A percentile compares a stretch with the other conserved stretches of the same genome.
Conservation (phyloP, 2,888 invertebrate genomes). For the Cryptus armator region DNA sequence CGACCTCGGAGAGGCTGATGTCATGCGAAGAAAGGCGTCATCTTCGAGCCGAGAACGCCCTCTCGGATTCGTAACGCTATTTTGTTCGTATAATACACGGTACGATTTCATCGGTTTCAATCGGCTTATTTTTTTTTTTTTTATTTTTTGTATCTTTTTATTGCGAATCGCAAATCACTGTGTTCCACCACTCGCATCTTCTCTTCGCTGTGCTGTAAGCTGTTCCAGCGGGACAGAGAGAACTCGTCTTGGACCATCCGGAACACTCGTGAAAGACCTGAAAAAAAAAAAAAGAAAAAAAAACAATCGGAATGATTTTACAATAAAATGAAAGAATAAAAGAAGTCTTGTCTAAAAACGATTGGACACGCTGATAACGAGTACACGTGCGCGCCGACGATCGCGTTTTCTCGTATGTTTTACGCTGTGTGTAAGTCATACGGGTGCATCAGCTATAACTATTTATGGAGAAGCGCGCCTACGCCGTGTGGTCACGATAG, state of each 20-base stretch:
- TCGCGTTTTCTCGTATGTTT: not conserved
- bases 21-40: not conserved
- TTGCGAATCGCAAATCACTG: slow-evolving; percentile 89
- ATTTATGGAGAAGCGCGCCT: not conserved
- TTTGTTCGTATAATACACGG: not conserved
- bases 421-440: not conserved
- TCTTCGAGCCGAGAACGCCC: not conserved
- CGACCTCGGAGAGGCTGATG: not conserved
- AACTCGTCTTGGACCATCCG: slow-evolving; percentile 92
- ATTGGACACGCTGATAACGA: not conserved
- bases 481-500: slow-evolving; percentile 15
- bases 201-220: slow-evolving; percentile 93
- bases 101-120: not conserved
- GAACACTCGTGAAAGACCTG: slow-evolving; percentile 95
- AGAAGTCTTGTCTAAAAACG: not conserved
- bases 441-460: not conserved
- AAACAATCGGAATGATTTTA: not conserved
- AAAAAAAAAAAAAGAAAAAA: slow-evolving; percentile 54
- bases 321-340: too few relatives aligned
- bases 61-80: not conserved
- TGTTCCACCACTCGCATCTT: slow-evolving; percentile 96
- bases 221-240: slow-evolving; percentile 93
- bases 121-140: not conserved
- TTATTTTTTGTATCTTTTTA: slow-evolving; percentile 6
- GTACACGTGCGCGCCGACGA: not conserved